These are phyloP conservation scores for Cyanoderma ruficeps DNA, from an alignment of 2,113 vertebrate genomes.

Conservation along the genomic window DNA sequence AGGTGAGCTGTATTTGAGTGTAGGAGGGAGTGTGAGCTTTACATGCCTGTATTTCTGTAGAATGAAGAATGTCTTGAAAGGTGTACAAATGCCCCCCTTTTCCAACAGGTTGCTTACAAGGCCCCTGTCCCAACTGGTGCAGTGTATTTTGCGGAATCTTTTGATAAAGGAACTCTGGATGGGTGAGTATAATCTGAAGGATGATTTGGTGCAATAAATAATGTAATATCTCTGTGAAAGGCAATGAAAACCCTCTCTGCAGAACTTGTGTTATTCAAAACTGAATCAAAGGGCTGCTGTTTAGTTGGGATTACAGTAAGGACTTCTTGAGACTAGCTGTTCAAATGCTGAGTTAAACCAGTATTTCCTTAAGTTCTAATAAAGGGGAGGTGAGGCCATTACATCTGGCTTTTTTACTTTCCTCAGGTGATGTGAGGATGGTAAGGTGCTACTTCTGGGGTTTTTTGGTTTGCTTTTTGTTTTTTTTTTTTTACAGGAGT, in stretches of 20 bases:
- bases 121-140: slow-evolving; percentile 92
- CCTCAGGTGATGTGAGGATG: not conserved
- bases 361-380: not conserved
- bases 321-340: not conserved
- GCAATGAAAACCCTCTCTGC: not conserved
- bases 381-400: not conserved
- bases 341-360: not conserved
- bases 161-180: slow-evolving; percentile 91
- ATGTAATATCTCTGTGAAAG: not conserved
- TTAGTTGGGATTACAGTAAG: not conserved
- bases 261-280: not conserved
- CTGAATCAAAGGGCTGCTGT: not conserved
- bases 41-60: not conserved
- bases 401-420: not conserved
- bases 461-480: not conserved
- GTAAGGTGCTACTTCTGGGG: not conserved
- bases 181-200: slow-evolving; percentile 78
- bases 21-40: not conserved
- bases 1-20: not conserved
- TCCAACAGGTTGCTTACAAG: slow-evolving; percentile 88
- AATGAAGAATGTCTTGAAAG: not conserved
- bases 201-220: not conserved
- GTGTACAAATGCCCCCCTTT: not conserved
- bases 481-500: not conserved
- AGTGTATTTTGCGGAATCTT: slow-evolving; percentile 90